Evolutionary conservation across 1,140 invertebrate genomes (phyloP), one percentile per base, ranked within the genome.

Genomic region (Eriosoma lanigerum): DNA sequence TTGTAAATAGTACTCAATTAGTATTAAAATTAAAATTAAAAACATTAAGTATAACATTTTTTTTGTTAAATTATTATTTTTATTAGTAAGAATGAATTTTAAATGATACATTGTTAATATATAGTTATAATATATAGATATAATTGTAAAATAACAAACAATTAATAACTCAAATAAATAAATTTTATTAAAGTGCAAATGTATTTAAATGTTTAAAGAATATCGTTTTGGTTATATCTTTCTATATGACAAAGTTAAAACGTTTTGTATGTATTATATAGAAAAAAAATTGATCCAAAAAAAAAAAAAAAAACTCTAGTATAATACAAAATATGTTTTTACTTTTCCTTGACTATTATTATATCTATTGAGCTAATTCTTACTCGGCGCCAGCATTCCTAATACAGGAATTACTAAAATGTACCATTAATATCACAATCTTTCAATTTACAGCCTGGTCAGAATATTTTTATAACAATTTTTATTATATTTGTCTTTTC

Each of bases 381-480:
- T 46, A 68, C 46, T 68, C 64, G 64, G 64, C 64, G 64, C 64
- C 64, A 68, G 21, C n/a, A 6, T 46, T 68, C n/a, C 38, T 29
- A 62, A 68, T 68, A 68, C 21, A 68, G 21, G 17, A 19, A 24
- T 46, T 68, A 24, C 44, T 19, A 17, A 46, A 46, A 68, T 68
- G 38, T 24, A 24, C 64, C 38, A 68, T 68, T 46, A 46, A n/a
- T 46, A 4, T 8, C 19, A 68, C 44, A 32, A 32, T 62, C 32
- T 32, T 13, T 58, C 58, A 62, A 29, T 9, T 13, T 9, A n/a
- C n/a, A n/a, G n/a, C n/a, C n/a, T n/a, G n/a, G n/a, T 9, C 6
- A 19, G 17, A 62, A 32, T 15, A 13, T 13, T 62, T 62, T 26
- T 26, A 1, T 5, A 62, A 62, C 13, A 62, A 24, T 58, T 1